Evolutionary conservation across 2,888 invertebrate genomes (phyloP), one percentile per base, ranked within the genome.

Genomic region (Agonopterix arenella): DNA sequence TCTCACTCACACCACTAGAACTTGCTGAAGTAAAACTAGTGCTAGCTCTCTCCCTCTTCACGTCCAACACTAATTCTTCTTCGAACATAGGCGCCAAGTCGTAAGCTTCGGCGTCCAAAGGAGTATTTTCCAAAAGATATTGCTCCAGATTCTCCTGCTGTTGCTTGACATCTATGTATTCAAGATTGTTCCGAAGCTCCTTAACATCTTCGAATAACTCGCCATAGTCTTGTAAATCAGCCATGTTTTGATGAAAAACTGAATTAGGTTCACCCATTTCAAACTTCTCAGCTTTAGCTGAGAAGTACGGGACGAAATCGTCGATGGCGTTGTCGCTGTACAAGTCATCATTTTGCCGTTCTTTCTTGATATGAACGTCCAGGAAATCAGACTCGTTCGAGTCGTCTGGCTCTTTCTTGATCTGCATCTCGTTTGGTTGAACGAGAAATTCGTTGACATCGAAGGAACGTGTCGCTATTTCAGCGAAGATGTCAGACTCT

Each of bases 231-330:
- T 84, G 81, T 9, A 92, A 66, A 69, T 92, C 92, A 0, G 91
- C 91, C 55, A 91, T 62, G 58, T 91, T 92, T 58, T 92, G 91
- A 45, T 90, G 89, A 61, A 85, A 84, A 1, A 92, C 89, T 0
- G 91, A 90, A 51, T 80, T 70, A 0, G 76, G 61, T 60, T 74
- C 89, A 38, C 66, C 90, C 60, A 61, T 71, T 54, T 78, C 80
- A 57, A 76, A 64, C 50, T 76, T 80, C 53, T 83, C 85, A 0
- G 76, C 55, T 58, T 83, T 84, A 7, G 71, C 68, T 5, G 70
- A 63, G 62, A 88, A 89, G 48, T 83, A 89, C 1, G 88, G 83
- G 16, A 85, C 82, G 54, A 76, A 89, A 18, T 89, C 76, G 48
- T 79, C 89, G 38, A 85, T 84, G 0, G 88, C 88, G 49, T 89